Percentiles rank a stretch among this genome's conserved stretches.
Evolutionary conservation across 2,888 invertebrate species (phyloP).

Genomic region (Ornithoptera priamus): DNA sequence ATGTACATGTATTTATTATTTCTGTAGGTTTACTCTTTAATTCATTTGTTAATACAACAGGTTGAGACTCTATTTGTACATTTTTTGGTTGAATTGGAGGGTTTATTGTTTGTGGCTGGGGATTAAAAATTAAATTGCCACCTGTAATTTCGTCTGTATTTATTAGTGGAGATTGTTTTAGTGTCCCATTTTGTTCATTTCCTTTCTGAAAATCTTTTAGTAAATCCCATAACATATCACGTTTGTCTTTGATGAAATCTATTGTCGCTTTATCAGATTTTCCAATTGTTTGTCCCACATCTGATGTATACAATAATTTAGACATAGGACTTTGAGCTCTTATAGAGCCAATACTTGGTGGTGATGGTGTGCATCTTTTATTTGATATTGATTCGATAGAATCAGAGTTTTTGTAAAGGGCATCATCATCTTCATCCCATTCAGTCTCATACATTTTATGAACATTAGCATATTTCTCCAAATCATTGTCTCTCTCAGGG

Average conservation of each 20-base stretch:
- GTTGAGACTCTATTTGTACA: slow-evolving; percentile 40
- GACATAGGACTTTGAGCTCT: slow-evolving; percentile 48
- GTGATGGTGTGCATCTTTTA: slow-evolving; percentile 36
- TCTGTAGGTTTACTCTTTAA: slow-evolving; percentile 42
- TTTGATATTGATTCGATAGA: slow-evolving; percentile 34
- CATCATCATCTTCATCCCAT: slow-evolving; percentile 76
- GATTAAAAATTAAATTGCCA: slow-evolving; percentile 14
- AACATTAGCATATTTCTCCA: slow-evolving; percentile 50
- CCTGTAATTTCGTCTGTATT: slow-evolving; percentile 13
- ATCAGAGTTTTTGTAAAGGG: slow-evolving; percentile 62
- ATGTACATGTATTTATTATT: slow-evolving; percentile 27
- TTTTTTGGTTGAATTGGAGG: slow-evolving; percentile 16
- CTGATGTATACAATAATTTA: slow-evolving; percentile 47
- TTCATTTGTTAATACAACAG: slow-evolving; percentile 50
- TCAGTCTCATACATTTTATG: slow-evolving; percentile 56
- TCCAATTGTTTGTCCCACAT: slow-evolving; percentile 32
- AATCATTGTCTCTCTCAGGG: slow-evolving; percentile 47
- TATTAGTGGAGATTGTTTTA: slow-evolving; percentile 8
- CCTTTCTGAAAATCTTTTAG: slow-evolving; percentile 54
- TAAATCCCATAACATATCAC: slow-evolving; percentile 53
- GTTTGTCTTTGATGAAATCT: slow-evolving; percentile 51
- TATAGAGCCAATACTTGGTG: slow-evolving; percentile 36
- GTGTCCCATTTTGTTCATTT: slow-evolving; percentile 25
- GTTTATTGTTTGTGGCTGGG: slow-evolving; percentile 28
- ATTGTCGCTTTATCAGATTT: slow-evolving; percentile 38